Base-by-base conservation (phyloP, 1,140 invertebrate genomes). In the Spodoptera litura region DNA sequence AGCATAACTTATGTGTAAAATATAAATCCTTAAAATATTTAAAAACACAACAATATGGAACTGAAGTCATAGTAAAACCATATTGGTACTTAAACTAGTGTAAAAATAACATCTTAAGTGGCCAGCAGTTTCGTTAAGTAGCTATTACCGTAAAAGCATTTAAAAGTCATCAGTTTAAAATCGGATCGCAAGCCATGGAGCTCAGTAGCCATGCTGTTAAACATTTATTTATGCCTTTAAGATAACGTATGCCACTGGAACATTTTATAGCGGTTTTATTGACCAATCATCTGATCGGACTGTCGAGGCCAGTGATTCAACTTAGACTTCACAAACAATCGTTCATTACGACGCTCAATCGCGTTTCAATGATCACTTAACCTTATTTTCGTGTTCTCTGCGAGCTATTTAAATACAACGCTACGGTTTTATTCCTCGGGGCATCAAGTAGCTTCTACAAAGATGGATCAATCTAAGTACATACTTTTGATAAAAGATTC, bases 151-250 rank as follows among this genome's bases (percentile, higher is more conserved):
- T 88, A 86, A 87, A 75, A 75, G 59, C 86, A 82, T 78, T 80
- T 89, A 89, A 88, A 91, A 92, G 88, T 90, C 87, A 91, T 93
- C 88, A 89, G 87, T 93, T 94, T 92, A 92, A 93, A 93, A 92
- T 93, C 89, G 83, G 89, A 90, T 90, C 86, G 83, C 80, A 79
- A 87, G 87, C 80, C 84, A 89, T 84, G 82, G 84, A 81, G 83
- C 68, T 83, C 80, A 83, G 83, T 88, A 85, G 85, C 81, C 83
- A 77, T 79, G 84, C 88, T 88, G 90, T 94, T 93, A 93, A 94
- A 92, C 88, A 90, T 92, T 92, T 89, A 90, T 92, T 92, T 89
- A 93, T 87, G 89, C 83, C 82, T 87, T 82, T 75, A 81, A 92
- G 91, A 94, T 93, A 93, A 90, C 87, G 87, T 91, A 78, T 87